phyloP scores from a whole-genome alignment of 1,140 invertebrate genomes.

The Sitophilus oryzae region DNA sequence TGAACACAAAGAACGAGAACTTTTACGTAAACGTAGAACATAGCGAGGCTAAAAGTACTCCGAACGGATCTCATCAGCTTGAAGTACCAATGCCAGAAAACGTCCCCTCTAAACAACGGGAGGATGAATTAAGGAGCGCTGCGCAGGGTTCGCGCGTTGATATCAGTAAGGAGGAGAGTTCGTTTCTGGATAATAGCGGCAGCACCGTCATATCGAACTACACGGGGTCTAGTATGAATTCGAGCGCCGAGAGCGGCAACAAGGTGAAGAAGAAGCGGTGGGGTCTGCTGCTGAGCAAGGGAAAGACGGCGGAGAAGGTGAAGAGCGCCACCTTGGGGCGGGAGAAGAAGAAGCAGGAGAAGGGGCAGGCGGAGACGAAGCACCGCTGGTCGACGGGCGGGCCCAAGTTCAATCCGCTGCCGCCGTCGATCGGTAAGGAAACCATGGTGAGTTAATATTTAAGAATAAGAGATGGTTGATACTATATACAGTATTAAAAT shows the following conservation, averaged over 20 bases:
- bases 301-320: conserved; percentile 49
- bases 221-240: conserved; percentile 19
- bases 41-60: conserved; percentile 20
- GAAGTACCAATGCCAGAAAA: not conserved
- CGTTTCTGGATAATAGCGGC: conserved; percentile 21
- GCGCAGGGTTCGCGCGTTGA: too few relatives aligned
- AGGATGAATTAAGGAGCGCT: too few relatives aligned
- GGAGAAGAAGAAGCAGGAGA: conserved; percentile 48
- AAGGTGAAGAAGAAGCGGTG: conserved; percentile 58
- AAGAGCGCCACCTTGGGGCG: conserved; percentile 60
- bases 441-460: conserved; percentile 54
- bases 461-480: not conserved
- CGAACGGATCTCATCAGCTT: conserved; percentile 23
- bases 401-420: conserved; percentile 59
- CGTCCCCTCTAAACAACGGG: too few relatives aligned
- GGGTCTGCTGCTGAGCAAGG: conserved; percentile 55
- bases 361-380: conserved; percentile 46
- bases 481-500: not conserved
- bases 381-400: conserved; percentile 62
- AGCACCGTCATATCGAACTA: not conserved
- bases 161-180: conserved; percentile 1
- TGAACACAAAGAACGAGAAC: conserved; percentile 32
- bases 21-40: conserved; percentile 36
- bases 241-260: conserved; percentile 38
- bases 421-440: conserved; percentile 67